These are phyloP conservation scores for Eupithecia vulgata DNA, from an alignment of 2,888 invertebrate genomes.

Conservation along the genomic window DNA sequence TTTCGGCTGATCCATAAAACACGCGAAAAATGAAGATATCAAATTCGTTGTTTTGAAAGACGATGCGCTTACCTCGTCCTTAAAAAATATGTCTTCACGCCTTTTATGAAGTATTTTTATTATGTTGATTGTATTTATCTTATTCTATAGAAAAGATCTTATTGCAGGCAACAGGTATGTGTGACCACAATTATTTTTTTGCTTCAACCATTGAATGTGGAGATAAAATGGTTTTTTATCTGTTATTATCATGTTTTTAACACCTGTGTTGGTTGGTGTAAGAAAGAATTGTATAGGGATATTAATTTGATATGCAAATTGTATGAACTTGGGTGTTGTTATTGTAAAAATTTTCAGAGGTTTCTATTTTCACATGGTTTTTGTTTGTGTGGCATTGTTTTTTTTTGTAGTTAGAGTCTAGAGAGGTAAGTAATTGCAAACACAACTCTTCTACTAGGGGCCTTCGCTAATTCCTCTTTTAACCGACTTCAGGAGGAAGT, in stretches of 20 bases:
- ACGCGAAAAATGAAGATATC: conserved; percentile 71
- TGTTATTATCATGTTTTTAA: conserved; percentile 51
- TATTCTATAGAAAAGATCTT: conserved; percentile 65
- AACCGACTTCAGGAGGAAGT: no score
- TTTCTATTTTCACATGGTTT: conserved; percentile 26
- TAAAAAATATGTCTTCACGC: conserved; percentile 54
- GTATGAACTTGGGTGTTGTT: conserved; percentile 35
- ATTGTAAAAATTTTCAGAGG: conserved; percentile 15
- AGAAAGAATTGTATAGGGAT: conserved; percentile 45
- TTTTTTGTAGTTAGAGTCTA: background rate
- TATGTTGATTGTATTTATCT: conserved; percentile 66
- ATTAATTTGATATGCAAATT: conserved; percentile 62
- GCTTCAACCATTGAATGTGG: conserved; percentile 50
- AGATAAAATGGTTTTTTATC: conserved; percentile 55
- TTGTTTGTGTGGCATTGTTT: conserved; percentile 1
- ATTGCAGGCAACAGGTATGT: conserved; percentile 69
- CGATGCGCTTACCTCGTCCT: conserved; percentile 68
- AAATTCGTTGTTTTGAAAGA: conserved; percentile 77
- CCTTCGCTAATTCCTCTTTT: no score
- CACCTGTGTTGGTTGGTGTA: conserved; percentile 55
- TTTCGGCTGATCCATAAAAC: conserved; percentile 55
- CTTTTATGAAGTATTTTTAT: conserved; percentile 67
- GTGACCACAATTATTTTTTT: conserved; percentile 65
- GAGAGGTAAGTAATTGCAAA: background rate
- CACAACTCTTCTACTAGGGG: background rate